phyloP scores from a whole-genome alignment of 2,113 vertebrate genomes.

The Diadophis punctatus region DNA sequence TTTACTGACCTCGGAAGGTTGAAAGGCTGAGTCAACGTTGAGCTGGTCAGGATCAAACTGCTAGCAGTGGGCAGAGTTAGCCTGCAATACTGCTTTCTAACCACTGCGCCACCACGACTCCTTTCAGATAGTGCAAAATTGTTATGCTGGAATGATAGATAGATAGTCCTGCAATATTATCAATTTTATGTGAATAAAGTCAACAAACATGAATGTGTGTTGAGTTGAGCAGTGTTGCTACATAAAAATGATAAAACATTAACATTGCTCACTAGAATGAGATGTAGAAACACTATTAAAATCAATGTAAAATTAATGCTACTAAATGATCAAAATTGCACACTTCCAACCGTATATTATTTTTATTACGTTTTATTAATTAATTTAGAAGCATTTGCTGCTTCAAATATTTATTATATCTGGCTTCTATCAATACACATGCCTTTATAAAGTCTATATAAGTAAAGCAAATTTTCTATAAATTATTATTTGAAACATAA shows the following conservation, averaged over 20 bases:
- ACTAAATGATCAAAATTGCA: background rate
- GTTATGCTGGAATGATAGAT: background rate
- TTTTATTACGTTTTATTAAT: background rate
- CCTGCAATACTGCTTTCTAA: too few species aligned
- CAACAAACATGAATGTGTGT: background rate
- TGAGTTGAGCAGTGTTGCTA: background rate
- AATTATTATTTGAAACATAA: background rate
- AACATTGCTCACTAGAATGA: background rate
- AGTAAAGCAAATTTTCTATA: background rate
- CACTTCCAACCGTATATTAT: background rate
- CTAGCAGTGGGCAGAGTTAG: too few species aligned
- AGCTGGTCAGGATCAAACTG: too few species aligned
- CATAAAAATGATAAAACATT: background rate
- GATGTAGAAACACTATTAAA: background rate
- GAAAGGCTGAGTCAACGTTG: too few species aligned
- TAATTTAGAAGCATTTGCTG: background rate
- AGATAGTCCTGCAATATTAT: background rate
- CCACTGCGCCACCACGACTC: too few species aligned
- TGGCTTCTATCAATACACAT: constrained; percentile 16
- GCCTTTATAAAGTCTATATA: background rate
- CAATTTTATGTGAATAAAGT: background rate
- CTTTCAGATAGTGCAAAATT: background rate
- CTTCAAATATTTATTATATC: constrained; percentile 4
- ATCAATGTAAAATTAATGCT: constrained; percentile 5
- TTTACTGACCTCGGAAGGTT: too few species aligned